Conservation (phyloP, 2,797 vertebrate genomes). For the Rhabdomys pumilio region DNA sequence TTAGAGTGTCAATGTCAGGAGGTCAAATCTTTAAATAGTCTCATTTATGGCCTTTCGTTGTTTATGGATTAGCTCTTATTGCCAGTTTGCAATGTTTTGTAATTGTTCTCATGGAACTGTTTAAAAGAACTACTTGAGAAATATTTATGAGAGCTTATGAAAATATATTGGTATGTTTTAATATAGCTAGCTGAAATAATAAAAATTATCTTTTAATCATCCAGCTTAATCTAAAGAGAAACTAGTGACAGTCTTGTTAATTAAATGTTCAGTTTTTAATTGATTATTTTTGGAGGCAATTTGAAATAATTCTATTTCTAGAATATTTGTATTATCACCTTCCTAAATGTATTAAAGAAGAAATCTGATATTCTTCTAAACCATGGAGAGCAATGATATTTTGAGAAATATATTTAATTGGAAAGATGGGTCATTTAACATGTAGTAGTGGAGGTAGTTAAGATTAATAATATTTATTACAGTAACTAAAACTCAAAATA, state of each 20-base stretch:
- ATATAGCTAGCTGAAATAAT: conserved; percentile 17
- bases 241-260: background rate
- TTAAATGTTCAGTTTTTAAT: background rate
- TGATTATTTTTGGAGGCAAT: background rate
- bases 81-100: background rate
- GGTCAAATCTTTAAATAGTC: background rate
- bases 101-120: background rate
- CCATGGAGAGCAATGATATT: background rate
- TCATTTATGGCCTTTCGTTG: background rate
- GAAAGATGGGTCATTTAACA: conserved; percentile 24
- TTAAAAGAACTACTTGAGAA: conserved; percentile 46
- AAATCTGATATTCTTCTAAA: conserved; percentile 10
- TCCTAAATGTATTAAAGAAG: background rate
- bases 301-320: conserved; percentile 40
- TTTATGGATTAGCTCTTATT: background rate
- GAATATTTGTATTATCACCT: background rate
- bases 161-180: conserved; percentile 4
- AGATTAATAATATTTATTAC: conserved; percentile 1
- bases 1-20: conserved; percentile 22
- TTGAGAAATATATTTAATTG: conserved; percentile 53
- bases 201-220: conserved; percentile 47
- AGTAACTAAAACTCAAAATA: conserved; percentile 26
- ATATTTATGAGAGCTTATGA: conserved; percentile 10
- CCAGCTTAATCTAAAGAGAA: background rate
- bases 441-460: background rate